phyloP scores from a whole-genome alignment of 1,140 invertebrate genomes.

The Dendroctonus ponderosae region DNA sequence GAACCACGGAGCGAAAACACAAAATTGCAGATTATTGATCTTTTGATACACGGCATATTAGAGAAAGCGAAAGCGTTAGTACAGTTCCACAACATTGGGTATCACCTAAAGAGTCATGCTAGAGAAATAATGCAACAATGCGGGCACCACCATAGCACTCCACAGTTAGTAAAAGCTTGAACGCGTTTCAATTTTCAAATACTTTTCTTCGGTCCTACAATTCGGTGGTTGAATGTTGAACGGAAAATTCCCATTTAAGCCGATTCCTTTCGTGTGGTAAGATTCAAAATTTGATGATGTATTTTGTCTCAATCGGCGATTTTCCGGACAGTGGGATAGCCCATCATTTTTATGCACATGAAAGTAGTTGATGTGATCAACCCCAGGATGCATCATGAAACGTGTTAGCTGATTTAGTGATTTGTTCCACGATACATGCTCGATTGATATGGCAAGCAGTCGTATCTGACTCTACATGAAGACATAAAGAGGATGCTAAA shows the following conservation, averaged over 20 bases:
- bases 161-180: conserved; percentile 36
- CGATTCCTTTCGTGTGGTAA: no score
- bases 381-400: no score
- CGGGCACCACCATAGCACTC: conserved; percentile 51
- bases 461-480: background rate
- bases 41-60: conserved; percentile 12
- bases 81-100: conserved; percentile 40
- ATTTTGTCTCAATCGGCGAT: no score
- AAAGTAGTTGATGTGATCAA: no score
- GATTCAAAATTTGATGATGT: no score
- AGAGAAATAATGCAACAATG: conserved; percentile 45
- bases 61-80: conserved; percentile 39
- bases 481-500: background rate
- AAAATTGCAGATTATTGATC: conserved; percentile 14
- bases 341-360: no score
- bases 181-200: background rate
- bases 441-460: background rate
- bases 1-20: background rate
- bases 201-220: background rate
- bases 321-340: no score
- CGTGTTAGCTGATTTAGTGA: background rate
- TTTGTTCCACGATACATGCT: background rate
- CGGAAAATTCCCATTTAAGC: no score
- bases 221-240: no score
- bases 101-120: conserved; percentile 40